Conservation (phyloP, 2,113 vertebrate species). For the Todiramphus chloris region DNA sequence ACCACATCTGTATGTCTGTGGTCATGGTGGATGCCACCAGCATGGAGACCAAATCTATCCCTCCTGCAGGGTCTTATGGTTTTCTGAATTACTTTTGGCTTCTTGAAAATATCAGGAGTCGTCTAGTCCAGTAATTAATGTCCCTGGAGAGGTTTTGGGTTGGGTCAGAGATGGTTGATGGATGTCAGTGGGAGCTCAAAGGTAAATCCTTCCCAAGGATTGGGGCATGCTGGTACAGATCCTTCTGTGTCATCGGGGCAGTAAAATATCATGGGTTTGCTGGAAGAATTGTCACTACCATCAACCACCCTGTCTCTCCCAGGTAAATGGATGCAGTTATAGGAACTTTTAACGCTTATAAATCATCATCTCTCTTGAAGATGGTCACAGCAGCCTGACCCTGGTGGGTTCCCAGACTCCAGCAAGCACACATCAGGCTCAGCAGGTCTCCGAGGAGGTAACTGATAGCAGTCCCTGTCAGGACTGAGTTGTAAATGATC, state of each 20-base stretch:
- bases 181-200: not conserved
- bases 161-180: not conserved
- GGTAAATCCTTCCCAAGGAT: not conserved
- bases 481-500: not conserved
- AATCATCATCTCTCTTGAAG: not conserved
- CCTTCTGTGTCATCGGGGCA: not conserved
- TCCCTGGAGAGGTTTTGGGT: not conserved
- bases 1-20: not conserved
- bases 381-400: not conserved
- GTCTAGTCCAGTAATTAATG: too few species aligned
- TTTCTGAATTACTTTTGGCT: not conserved
- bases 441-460: not conserved
- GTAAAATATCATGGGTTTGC: not conserved
- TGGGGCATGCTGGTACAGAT: not conserved
- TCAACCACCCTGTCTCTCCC: not conserved
- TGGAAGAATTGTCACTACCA: not conserved
- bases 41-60: not conserved
- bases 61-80: not conserved
- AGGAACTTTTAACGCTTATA: not conserved
- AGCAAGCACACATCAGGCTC: not conserved
- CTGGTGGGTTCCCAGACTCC: not conserved
- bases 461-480: not conserved
- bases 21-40: fast-evolving
- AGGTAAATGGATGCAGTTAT: not conserved
- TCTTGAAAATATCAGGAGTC: not conserved